phyloP scores from a whole-genome alignment of 2,797 vertebrate species.

The Protonibea diacanthus region DNA sequence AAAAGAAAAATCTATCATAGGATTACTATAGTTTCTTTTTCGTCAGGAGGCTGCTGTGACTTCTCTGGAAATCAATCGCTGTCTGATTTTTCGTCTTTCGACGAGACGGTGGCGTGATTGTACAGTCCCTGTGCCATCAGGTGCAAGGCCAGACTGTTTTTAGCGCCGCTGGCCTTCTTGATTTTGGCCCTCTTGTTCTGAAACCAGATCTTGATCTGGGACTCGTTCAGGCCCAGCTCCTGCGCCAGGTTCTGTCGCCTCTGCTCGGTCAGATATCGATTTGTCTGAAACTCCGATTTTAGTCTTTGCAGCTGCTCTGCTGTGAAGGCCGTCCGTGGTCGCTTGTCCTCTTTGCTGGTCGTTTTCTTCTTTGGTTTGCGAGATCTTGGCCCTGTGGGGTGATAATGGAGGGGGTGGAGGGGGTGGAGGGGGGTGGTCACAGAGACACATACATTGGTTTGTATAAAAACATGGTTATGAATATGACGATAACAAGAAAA shows the following conservation, averaged over 20 bases:
- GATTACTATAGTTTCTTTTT: constrained; percentile 78
- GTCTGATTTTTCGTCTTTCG: constrained; percentile 97
- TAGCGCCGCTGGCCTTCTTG: constrained; percentile 92
- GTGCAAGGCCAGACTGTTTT: constrained; percentile 93
- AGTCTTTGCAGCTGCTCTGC: constrained; percentile 96
- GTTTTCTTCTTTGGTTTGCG: constrained; percentile 99
- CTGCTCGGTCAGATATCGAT: constrained; percentile 95
- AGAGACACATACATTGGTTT: constrained; percentile 27
- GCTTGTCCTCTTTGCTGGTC: constrained; percentile 94
- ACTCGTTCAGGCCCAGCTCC: constrained; percentile 95
- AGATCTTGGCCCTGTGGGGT: constrained; percentile 92
- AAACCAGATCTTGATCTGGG: constrained; percentile 98
- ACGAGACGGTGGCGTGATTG: constrained; percentile 94
- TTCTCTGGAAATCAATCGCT: constrained; percentile 90
- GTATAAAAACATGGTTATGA: constrained; percentile 1
- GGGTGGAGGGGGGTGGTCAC: constrained; percentile 21
- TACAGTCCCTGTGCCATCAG: constrained; percentile 97
- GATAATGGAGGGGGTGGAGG: neutral
- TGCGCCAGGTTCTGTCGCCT: constrained; percentile 93
- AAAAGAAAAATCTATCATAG: constrained; percentile 69
- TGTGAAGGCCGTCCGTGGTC: constrained; percentile 95
- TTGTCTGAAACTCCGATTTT: constrained; percentile 94
- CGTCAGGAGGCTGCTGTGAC: constrained; percentile 73
- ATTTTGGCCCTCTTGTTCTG: constrained; percentile 97
- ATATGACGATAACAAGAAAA: neutral